A percentile compares a stretch with the other conserved stretches of the same genome.
Evolutionary conservation across 2,113 vertebrate species (phyloP).

Genomic region (Desmodus rotundus): DNA sequence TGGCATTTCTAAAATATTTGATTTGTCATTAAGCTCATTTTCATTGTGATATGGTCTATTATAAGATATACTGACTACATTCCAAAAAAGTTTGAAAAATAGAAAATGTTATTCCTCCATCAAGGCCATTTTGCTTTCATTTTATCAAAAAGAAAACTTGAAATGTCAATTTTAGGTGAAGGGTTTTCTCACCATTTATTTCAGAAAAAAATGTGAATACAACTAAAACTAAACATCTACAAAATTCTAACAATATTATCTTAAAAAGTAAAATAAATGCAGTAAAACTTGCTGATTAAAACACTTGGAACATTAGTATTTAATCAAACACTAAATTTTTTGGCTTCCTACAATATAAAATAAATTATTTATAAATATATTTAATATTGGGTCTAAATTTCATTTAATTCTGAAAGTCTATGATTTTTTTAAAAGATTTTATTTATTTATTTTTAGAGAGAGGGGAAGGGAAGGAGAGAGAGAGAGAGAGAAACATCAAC

Average conservation of each 20-base stretch:
- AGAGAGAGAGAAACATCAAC: too few species aligned
- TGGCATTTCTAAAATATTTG: neutral
- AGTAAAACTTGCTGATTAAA: neutral
- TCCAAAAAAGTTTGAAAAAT: neutral
- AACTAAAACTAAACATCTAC: neutral
- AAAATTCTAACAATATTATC: neutral
- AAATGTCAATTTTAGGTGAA: neutral
- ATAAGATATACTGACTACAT: neutral
- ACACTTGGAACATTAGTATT: neutral
- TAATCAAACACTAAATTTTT: neutral
- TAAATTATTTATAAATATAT: neutral
- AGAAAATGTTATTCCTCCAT: neutral
- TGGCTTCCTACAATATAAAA: neutral
- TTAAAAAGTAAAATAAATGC: conserved; percentile 17
- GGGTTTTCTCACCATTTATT: neutral
- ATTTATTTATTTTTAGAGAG: too few species aligned
- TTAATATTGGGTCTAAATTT: neutral
- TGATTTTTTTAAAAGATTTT: neutral
- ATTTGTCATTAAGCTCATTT: neutral
- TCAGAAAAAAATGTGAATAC: neutral
- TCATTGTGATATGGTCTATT: neutral
- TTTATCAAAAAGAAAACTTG: neutral
- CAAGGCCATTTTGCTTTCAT: neutral
- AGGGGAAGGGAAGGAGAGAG: too few species aligned
- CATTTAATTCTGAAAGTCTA: neutral